phyloP scores from a whole-genome alignment of 2,888 invertebrate genomes.

The Drosophila pegasa region DNA sequence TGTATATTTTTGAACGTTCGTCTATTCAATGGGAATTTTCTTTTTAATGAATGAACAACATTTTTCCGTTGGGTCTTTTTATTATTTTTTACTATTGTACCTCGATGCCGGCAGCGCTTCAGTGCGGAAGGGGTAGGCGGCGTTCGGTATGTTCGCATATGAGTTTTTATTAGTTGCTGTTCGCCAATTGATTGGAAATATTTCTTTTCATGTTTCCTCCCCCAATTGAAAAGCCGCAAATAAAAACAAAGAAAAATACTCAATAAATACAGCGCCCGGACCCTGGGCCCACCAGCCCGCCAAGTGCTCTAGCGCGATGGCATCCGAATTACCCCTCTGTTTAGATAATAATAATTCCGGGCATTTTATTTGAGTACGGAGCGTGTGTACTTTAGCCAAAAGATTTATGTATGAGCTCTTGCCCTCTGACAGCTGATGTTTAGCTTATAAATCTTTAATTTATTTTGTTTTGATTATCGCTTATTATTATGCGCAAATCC shows the following conservation, averaged over 20 bases:
- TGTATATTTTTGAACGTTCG: slow-evolving; percentile 50
- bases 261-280: slow-evolving; percentile 28
- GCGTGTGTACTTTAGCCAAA: slow-evolving; percentile 39
- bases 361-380: slow-evolving; percentile 59
- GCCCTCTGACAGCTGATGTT: slow-evolving; percentile 61
- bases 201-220: slow-evolving; percentile 73
- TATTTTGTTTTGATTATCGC: slow-evolving; percentile 74
- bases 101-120: not conserved
- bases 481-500: slow-evolving; percentile 60
- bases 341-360: slow-evolving; percentile 71
- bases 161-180: slow-evolving; percentile 74
- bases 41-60: slow-evolving; percentile 78
- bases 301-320: slow-evolving; percentile 59
- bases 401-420: slow-evolving; percentile 63
- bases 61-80: slow-evolving; percentile 52
- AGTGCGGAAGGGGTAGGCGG: not conserved
- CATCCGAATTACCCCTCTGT: slow-evolving; percentile 64
- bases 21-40: slow-evolving; percentile 67
- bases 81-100: slow-evolving; percentile 37
- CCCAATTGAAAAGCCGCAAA: slow-evolving; percentile 57
- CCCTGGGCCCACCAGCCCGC: slow-evolving; percentile 9
- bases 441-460: slow-evolving; percentile 74
- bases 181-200: slow-evolving; percentile 79
- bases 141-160: slow-evolving; percentile 42
- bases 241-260: slow-evolving; percentile 48